Evolutionary conservation across 2,113 vertebrate species (phyloP), one percentile per base, ranked within the genome.

Genomic region (Archilochus colubris): DNA sequence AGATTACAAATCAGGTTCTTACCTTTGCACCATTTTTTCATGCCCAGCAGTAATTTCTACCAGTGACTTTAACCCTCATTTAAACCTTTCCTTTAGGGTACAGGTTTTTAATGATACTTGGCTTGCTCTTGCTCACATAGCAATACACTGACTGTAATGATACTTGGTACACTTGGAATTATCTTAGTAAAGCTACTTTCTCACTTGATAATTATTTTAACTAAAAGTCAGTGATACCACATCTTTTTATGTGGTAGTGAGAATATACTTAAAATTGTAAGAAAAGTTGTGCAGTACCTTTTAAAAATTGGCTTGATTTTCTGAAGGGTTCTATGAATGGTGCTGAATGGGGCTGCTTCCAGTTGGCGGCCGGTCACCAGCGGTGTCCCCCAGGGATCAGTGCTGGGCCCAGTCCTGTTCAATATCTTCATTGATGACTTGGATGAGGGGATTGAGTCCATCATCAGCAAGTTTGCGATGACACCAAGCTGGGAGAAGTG

Each of bases 101-200:
- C 19, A 58, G 15, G 12, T 50, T 89, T 76, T 76, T 46, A 48
- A 46, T 3, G 3, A 7, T 38, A 16, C 5, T 68, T 68, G 12
- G 2, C 23, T 75, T 6, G 2, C 23, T 75, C 7, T 51, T 72
- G 12, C 8, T 44, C 68, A 21, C 64, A 10, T 22, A 44, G 46
- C 0, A 1, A 43, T 72, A n/a, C 19, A 27, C 12, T 40, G 17
- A 1, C 10, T 53, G 3, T 70, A 74, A 40, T 0, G 2, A 20
- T 43, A 43, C 12, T 10, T 53, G 27, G 14, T 70, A 38, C 10
- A 12, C 24, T 53, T 72, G 12, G 20, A 78, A 79, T 7, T 58
- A 43, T 15, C 25, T 82, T 64, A 20, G 61, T 81, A 63, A 61
- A 81, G 40, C 30, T 25, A 36, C 4, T 57, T 57, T 10, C 72